Percentiles rank a stretch among this genome's conserved stretches.
Evolutionary conservation across 2,888 invertebrate genomes (phyloP).

Genomic region (Branchipolynoe longqiensis): DNA sequence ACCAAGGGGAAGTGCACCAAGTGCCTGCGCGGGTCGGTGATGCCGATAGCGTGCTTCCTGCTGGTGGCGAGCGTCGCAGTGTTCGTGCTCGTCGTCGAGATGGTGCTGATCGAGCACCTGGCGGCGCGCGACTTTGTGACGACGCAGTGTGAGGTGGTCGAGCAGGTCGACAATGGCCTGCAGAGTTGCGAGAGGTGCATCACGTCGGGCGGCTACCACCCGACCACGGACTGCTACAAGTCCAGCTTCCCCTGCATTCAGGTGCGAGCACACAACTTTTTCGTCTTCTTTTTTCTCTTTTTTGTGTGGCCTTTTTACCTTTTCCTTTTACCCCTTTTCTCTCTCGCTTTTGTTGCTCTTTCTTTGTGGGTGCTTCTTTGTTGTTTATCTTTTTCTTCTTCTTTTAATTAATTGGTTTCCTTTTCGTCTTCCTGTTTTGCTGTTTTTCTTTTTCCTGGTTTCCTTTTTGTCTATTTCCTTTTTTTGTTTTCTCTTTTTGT

Average conservation of each 20-base stretch:
- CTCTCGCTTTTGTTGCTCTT: no score
- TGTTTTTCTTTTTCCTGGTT: no score
- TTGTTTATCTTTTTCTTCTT: no score
- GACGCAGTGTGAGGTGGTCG: background rate
- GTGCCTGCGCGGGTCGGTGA: background rate
- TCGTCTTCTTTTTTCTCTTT: no score
- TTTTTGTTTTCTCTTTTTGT: no score
- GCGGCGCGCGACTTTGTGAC: background rate
- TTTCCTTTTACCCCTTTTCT: no score
- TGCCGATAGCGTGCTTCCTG: slow-evolving; percentile 14
- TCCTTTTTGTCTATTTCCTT: no score
- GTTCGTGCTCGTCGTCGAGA: background rate
- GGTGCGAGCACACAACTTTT: no score
- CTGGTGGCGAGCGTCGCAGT: slow-evolving; percentile 6
- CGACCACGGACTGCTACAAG: background rate
- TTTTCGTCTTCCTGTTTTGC: no score
- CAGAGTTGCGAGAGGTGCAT: background rate
- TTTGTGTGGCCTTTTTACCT: no score
- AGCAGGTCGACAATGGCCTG: background rate
- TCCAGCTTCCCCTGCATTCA: slow-evolving; percentile 20
- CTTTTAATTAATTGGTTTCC: no score
- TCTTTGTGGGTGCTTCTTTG: no score
- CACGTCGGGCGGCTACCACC: slow-evolving; percentile 5
- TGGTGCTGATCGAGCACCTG: slow-evolving; percentile 4
- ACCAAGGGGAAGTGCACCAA: background rate